These are phyloP conservation scores for Guaruba guarouba DNA, from an alignment of 2,113 vertebrate species.

Conservation along the genomic window DNA sequence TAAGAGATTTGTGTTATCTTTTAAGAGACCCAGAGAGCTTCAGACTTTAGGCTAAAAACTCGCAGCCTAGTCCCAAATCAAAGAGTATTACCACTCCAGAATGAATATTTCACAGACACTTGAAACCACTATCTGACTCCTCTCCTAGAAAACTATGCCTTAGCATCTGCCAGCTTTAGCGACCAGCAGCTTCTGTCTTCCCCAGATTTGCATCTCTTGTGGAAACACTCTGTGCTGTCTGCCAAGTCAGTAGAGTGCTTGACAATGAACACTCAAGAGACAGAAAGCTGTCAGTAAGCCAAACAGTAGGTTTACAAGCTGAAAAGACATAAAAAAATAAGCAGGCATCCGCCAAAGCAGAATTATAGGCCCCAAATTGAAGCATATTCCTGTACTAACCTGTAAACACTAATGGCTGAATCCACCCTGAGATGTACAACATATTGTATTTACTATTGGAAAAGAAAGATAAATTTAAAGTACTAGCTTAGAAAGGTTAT, in stretches of 20 bases:
- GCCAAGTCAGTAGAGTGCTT: not conserved
- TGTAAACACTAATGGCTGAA: not conserved
- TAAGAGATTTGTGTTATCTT: not conserved
- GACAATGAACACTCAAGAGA: conserved; percentile 13
- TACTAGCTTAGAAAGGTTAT: conserved; percentile 40
- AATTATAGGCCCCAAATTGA: not conserved
- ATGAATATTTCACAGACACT: not conserved
- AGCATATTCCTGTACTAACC: not conserved
- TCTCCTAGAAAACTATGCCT: not conserved
- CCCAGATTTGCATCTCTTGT: not conserved
- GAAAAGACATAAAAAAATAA: not conserved
- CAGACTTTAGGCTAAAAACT: not conserved
- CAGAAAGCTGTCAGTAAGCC: not conserved
- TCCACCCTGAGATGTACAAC: not conserved
- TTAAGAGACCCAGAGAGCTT: not conserved
- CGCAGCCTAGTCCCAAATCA: not conserved
- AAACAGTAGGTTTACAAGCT: not conserved
- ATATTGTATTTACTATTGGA: not conserved
- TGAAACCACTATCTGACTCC: not conserved
- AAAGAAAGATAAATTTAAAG: conserved; percentile 11
- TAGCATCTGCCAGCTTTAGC: not conserved
- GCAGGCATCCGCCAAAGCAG: conserved; percentile 1
- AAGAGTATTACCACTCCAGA: not conserved
- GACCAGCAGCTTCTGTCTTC: not conserved
- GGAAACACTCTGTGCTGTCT: not conserved